Evolutionary conservation across 2,888 invertebrate genomes (phyloP), one percentile per base, ranked within the genome.

Genomic region (Flexamia atlantica): DNA sequence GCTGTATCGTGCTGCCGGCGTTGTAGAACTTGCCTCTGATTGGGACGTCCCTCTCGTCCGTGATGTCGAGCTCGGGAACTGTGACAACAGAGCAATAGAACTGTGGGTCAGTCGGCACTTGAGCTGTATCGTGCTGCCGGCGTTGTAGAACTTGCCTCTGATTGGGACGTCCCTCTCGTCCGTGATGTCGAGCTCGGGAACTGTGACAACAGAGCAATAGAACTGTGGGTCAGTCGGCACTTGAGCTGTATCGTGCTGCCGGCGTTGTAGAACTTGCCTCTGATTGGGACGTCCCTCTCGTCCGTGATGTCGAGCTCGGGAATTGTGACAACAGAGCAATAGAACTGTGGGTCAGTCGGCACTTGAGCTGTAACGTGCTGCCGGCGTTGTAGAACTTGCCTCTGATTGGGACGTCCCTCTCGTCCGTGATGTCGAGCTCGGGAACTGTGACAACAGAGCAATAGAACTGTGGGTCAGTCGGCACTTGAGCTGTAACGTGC

Each of bases 61-160:
- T 93, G 87, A 96, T 95, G 89, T 95, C 95, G 88, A 96, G 95
- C 89, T 94, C 94, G 88, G 96, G 96, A 89, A 95, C 96, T 96
- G 92, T 64, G 90, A 17, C 70, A 5, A 40, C 5, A 40, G 40
- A 12, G 5, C 12, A 40, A 40, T 40, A 12, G 40, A 40, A 40
- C 40, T 5, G 40, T 12, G 94, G 88, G 95, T 95, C 83, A 96
- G 95, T 87, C 95, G 93, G 89, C 96, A 96, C 87, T 95, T 95
- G 84, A 96, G 91, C 89, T 96, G 96, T 88, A 96, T 95, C 87
- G 95, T 95, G 87, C 95, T 95, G 50, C 96, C 95, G 87, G 95
- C 94, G 89, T 95, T 95, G 91, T 95, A 95, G 90, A 95, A 95
- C 90, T 95, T 95, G 90, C 95, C 95, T 85, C 94, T 93, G 0